Evolutionary conservation across 2,888 invertebrate genomes (phyloP).

Genomic region (Aleiodes leptofemur): DNA sequence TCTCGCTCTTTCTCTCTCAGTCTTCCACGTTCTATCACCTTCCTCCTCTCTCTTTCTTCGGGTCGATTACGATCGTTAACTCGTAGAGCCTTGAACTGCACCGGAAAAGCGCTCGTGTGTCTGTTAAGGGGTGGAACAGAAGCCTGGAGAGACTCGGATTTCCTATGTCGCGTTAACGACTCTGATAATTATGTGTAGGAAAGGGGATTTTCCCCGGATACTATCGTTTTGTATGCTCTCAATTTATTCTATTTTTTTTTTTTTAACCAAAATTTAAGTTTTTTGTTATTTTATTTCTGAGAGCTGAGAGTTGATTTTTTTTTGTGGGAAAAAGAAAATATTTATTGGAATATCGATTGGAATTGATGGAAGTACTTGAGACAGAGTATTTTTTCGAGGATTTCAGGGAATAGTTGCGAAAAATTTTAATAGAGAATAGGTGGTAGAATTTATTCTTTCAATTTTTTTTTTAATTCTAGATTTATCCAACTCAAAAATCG

Average conservation of each 20-base stretch:
- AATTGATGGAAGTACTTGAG: too few species aligned
- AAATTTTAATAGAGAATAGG: too few species aligned
- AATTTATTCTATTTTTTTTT: not conserved
- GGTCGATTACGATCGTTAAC: slow-evolving; percentile 35
- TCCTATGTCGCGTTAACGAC: slow-evolving; percentile 35
- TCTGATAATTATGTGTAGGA: slow-evolving; percentile 29
- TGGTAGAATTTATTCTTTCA: too few species aligned
- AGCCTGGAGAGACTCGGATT: slow-evolving; percentile 21
- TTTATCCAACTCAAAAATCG: too few species aligned
- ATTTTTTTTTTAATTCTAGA: not conserved
- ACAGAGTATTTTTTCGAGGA: too few species aligned
- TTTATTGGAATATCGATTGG: too few species aligned
- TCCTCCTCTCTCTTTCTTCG: slow-evolving; percentile 21
- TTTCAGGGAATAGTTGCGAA: too few species aligned
- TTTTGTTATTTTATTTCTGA: not conserved
- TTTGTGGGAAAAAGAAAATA: too few species aligned
- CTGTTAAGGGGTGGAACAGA: slow-evolving; percentile 28
- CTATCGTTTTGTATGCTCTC: slow-evolving; percentile 1
- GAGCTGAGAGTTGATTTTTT: too few species aligned
- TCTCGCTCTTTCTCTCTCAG: slow-evolving; percentile 19
- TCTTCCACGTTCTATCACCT: slow-evolving; percentile 27
- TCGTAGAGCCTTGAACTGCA: slow-evolving; percentile 32
- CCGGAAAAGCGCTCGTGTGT: slow-evolving; percentile 22
- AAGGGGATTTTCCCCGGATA: slow-evolving; percentile 7
- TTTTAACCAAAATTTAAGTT: not conserved